Evolutionary conservation across 2,113 vertebrate species (phyloP), one percentile per base, ranked within the genome.

Genomic region (Sclerurus mexicanus): DNA sequence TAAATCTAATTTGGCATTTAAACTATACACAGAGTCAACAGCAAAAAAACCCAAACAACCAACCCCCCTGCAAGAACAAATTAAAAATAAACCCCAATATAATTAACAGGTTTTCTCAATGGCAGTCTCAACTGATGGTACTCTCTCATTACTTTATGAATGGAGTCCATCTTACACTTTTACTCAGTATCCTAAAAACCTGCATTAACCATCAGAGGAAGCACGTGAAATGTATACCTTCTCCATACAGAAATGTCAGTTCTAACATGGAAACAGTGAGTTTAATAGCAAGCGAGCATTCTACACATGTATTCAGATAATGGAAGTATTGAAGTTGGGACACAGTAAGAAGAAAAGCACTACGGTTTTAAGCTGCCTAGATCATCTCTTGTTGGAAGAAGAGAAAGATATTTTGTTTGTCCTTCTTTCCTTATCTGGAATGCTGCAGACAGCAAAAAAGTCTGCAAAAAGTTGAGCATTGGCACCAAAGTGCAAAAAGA

Each of bases 281-380:
- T 97, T 97, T 98, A 98, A 97, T 96, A 98, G 72, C 97, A 97
- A 97, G 95, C 89, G 24, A 97, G 88, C 82, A 50, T 87, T 95
- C 97, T 98, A 98, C 91, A 97, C 76, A 95, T 85, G 97, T 87
- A 96, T 89, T 97, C 89, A 94, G 95, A 97, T 91, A 97, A 96
- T 97, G 91, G 67, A 95, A 96, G 89, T 93, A 94, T 27, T 93
- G 97, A 97, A 97, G 88, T 95, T 89, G 93, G 92, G 96, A 98
- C 98, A 97, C 96, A 95, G 97, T 98, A 98, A 97, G 92, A 98
- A 97, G 97, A 59, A 96, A 98, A 98, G 97, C 98, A 96, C 96
- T 97, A 97, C 97, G 94, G 96, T 98, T 98, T 98, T 96, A 98
- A 99, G 99, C 99, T 99, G 98, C 98, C 99, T 98, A 98, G 85